These are phyloP conservation scores for Protobothrops mucrosquamatus DNA, from an alignment of 2,113 vertebrate genomes.

Conservation along the genomic window DNA sequence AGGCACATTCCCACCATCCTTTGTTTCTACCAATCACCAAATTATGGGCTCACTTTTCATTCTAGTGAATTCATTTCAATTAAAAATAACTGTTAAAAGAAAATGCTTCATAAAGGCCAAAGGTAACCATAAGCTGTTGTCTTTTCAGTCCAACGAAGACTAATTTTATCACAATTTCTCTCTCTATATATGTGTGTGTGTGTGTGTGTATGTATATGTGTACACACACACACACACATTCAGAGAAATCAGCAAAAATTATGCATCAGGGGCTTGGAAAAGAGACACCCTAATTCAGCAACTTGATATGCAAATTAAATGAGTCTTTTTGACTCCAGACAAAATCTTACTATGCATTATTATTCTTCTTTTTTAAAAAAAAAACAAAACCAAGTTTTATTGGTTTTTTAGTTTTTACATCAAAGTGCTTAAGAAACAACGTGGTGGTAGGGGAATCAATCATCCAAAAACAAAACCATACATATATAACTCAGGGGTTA, in stretches of 20 bases:
- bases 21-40: background rate
- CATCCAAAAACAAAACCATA: no score
- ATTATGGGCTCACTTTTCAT: background rate
- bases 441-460: no score
- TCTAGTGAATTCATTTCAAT: background rate
- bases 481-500: no score
- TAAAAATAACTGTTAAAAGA: background rate
- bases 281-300: background rate
- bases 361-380: background rate
- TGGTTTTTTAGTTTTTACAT: no score
- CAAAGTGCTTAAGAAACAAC: no score
- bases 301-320: background rate
- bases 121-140: background rate
- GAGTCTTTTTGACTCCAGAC: background rate
- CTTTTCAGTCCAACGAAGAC: background rate
- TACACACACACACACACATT: background rate
- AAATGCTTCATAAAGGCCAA: background rate
- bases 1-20: background rate
- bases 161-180: background rate
- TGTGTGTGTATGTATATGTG: no score
- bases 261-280: background rate
- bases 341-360: background rate
- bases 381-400: no score
- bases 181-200: no score
- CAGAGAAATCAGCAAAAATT: background rate